phyloP scores from a whole-genome alignment of 2,113 vertebrate genomes.

The Archocentrus centrarchus region DNA sequence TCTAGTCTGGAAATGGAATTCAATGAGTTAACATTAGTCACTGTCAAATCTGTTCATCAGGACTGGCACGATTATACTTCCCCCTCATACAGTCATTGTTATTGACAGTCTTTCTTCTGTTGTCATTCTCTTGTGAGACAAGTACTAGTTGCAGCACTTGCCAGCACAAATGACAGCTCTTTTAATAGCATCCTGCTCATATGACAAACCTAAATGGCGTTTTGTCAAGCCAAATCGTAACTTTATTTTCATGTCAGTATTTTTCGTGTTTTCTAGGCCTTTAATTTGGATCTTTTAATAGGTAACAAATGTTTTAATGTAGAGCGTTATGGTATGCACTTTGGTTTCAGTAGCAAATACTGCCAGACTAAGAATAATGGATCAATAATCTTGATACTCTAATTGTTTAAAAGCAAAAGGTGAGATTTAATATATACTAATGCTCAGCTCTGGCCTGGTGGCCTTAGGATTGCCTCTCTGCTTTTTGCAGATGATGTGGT shows the following conservation, averaged over 20 bases:
- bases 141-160: slow-evolving; percentile 17
- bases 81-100: slow-evolving; percentile 35
- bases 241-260: slow-evolving; percentile 44
- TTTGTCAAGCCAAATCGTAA: slow-evolving; percentile 43
- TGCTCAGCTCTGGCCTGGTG: not conserved
- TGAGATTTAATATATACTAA: not conserved
- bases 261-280: slow-evolving; percentile 3
- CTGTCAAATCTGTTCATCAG: slow-evolving; percentile 13
- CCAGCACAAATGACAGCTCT: slow-evolving; percentile 60
- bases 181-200: slow-evolving; percentile 62
- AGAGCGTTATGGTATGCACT: not conserved
- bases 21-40: not conserved
- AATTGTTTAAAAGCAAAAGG: not conserved
- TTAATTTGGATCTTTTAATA: not conserved
- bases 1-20: not conserved
- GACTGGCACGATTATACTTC: slow-evolving; percentile 24
- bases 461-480: not conserved
- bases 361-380: not conserved
- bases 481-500: not conserved
- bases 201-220: slow-evolving; percentile 64
- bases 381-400: not conserved
- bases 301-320: not conserved
- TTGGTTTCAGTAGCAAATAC: not conserved
- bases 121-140: slow-evolving; percentile 49
- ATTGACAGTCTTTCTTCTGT: slow-evolving; percentile 49